phyloP scores from a whole-genome alignment of 2,888 invertebrate genomes.

The Myopa testacea region DNA sequence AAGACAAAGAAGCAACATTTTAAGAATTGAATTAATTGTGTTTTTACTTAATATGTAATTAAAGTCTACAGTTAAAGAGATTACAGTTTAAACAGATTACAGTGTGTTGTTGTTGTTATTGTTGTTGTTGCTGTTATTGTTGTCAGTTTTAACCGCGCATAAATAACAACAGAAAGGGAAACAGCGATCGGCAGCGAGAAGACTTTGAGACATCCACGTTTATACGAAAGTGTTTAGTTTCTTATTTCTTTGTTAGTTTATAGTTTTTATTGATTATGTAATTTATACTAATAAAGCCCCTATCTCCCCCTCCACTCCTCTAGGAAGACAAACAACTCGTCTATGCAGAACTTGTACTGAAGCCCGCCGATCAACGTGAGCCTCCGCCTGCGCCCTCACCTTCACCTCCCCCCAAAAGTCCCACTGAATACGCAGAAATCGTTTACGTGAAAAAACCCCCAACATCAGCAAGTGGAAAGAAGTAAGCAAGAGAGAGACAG shows the following conservation, averaged over 20 bases:
- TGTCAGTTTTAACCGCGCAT: too few species aligned
- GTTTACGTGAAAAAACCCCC: slow-evolving; percentile 71
- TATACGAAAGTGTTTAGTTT: not conserved
- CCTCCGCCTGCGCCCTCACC: slow-evolving; percentile 54
- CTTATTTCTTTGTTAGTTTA: not conserved
- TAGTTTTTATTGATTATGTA: not conserved
- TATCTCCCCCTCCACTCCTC: not conserved
- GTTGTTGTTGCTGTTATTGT: too few species aligned
- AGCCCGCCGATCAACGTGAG: slow-evolving; percentile 65
- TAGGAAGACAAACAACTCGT: slow-evolving; percentile 76
- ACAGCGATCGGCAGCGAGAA: too few species aligned
- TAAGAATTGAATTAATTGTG: too few species aligned
- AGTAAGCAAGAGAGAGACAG: slow-evolving; percentile 2
- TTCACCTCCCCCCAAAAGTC: slow-evolving; percentile 69
- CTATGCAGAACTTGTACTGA: slow-evolving; percentile 79
- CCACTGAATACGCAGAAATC: slow-evolving; percentile 85
- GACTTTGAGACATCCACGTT: not conserved
- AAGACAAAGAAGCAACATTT: too few species aligned
- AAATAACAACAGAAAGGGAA: too few species aligned
- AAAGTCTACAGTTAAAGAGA: too few species aligned
- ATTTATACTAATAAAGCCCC: not conserved
- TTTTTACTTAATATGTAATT: too few species aligned
- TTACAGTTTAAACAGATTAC: too few species aligned
- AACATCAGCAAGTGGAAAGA: slow-evolving; percentile 37
- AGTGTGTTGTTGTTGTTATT: too few species aligned